A percentile compares a stretch with the other conserved stretches of the same genome.
Evolutionary conservation across 2,113 vertebrate genomes (phyloP).

Genomic region (Lamprologus ornatipinnis): DNA sequence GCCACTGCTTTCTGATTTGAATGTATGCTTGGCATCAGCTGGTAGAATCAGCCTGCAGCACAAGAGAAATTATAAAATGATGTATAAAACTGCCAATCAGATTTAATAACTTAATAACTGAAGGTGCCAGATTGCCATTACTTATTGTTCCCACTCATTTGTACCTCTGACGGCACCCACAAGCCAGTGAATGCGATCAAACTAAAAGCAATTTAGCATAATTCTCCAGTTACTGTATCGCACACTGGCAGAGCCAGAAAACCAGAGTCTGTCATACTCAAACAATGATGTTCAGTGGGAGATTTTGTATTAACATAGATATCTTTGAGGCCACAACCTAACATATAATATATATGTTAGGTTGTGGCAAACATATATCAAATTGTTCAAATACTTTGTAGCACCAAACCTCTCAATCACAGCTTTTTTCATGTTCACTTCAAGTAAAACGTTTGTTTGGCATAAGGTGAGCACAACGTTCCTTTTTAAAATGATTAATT

Average conservation of each 20-base stretch:
- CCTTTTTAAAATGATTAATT: neutral
- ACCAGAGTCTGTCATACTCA: neutral
- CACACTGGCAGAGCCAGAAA: neutral
- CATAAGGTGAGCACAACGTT: neutral
- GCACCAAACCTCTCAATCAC: neutral
- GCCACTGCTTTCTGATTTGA: neutral
- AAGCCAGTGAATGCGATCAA: neutral
- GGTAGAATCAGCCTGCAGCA: neutral
- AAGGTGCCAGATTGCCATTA: neutral
- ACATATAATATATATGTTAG: neutral
- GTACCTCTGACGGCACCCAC: neutral
- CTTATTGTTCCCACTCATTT: neutral
- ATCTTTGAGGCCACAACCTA: neutral
- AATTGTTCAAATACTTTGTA: neutral
- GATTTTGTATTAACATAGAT: neutral
- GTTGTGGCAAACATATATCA: neutral
- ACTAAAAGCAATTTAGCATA: neutral
- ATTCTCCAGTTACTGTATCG: neutral
- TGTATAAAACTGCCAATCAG: neutral
- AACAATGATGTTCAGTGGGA: neutral
- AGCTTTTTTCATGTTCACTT: neutral
- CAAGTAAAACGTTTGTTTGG: neutral
- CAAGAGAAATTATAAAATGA: neutral
- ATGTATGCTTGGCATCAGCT: neutral
- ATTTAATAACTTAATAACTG: neutral